These are phyloP conservation scores for Cavia aperea DNA, from an alignment of 2,113 vertebrate genomes.

Conservation along the genomic window DNA sequence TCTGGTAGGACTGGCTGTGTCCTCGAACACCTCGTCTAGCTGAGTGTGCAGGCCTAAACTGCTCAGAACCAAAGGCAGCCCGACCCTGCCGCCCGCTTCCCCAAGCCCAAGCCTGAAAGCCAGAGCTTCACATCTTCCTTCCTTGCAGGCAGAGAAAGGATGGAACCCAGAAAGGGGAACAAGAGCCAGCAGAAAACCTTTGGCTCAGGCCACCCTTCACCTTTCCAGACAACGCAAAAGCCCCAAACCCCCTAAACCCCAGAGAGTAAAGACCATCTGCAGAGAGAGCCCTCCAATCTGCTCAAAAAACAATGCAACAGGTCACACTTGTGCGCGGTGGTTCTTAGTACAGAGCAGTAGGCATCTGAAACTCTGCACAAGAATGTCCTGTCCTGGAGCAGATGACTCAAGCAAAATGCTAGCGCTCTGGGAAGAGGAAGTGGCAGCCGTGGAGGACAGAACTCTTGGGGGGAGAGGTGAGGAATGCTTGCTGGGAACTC, in stretches of 20 bases:
- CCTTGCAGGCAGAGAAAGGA: not conserved
- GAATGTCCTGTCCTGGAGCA: not conserved
- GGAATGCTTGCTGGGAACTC: not conserved
- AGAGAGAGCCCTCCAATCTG: not conserved
- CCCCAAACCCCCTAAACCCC: not conserved
- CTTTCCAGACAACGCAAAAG: not conserved
- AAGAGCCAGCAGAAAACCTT: not conserved
- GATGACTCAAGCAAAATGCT: not conserved
- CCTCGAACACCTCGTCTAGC: not conserved
- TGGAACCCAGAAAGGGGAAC: not conserved
- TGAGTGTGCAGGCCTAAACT: not conserved
- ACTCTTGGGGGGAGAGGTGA: not conserved
- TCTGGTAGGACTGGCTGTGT: not conserved
- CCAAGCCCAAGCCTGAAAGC: not conserved
- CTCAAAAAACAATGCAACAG: not conserved
- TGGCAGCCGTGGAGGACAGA: not conserved
- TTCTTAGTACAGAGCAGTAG: no score
- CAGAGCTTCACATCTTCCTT: not conserved
- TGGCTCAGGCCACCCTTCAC: not conserved
- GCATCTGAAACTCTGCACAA: not conserved
- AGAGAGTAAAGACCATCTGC: not conserved
- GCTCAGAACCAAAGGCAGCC: not conserved
- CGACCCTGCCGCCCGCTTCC: not conserved
- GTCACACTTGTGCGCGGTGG: no score
- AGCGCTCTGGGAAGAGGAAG: not conserved